Base-by-base conservation (phyloP, 2,888 invertebrate genomes). In the Lobophora halterata region DNA sequence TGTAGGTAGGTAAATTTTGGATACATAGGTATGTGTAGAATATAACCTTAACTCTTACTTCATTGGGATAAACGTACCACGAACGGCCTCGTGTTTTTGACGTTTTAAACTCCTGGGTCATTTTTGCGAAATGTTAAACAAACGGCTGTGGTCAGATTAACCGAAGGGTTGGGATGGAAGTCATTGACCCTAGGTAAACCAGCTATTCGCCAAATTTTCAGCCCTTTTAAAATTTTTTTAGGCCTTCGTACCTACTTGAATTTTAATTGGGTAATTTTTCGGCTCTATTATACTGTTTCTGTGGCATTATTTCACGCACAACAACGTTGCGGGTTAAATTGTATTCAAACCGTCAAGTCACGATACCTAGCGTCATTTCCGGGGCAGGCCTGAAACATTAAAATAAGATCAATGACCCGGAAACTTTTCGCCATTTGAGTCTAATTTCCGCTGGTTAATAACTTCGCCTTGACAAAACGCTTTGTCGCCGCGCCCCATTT, bases 391-490 rank as follows among this genome's bases (percentile, higher is more conserved):
- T 38, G 52, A 49, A 49, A 49, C 58, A 51, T 49, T 50, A 49
- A 62, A 65, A 65, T 62, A 55, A 52, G 55, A 52, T 55, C 58
- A 62, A 60, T 62, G 65, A 55, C 61, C 63, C 58, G 53, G 59
- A 66, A 64, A 57, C 49, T 63, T 61, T 52, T 59, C 55, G 56
- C 46, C 52, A 58, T 65, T 62, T 55, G 61, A 57, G 60, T 65
- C 61, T 71, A 70, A 72, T 73, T 73, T 74, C 70, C 69, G 55
- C 37, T 47, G 54, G 65, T 68, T 64, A 69, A 69, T 68, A 70
- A 68, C 64, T 62, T 61, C 37, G 51, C 61, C 58, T 65, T 65
- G 65, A 72, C 67, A 61, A 61, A 69, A 74, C 51, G 70, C 65
- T 71, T 71, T 67, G 72, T 66, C 52, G 57, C 56, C 46, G 54